These are phyloP conservation scores for Peromyscus attwateri DNA, from an alignment of 2,797 vertebrate species.

Conservation along the genomic window DNA sequence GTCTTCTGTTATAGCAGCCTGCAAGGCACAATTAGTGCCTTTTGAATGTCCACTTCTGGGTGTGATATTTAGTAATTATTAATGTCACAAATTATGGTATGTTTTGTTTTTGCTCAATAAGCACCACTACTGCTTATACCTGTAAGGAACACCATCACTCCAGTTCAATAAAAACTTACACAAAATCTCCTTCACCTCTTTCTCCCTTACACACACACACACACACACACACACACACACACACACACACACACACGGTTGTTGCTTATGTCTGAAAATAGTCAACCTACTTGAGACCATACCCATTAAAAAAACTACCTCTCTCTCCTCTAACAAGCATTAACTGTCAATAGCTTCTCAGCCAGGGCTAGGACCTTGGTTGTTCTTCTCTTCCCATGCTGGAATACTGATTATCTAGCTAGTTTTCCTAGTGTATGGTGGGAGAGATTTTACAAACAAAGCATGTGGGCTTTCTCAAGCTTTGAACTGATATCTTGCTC, in stretches of 20 bases:
- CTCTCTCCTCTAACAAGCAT: not conserved
- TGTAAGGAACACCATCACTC: constrained; percentile 38
- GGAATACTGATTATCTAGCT: not conserved
- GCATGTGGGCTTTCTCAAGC: not conserved
- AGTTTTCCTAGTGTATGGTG: not conserved
- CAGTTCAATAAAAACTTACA: not conserved
- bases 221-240: too few species aligned
- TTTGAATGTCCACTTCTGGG: constrained; percentile 76
- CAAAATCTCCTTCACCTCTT: not conserved
- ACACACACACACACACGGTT: too few species aligned
- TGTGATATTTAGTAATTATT: constrained; percentile 81
- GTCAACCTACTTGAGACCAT: not conserved
- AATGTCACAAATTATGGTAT: constrained; percentile 75
- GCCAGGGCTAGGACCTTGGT: not conserved
- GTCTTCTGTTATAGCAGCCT: constrained; percentile 79
- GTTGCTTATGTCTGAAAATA: not conserved
- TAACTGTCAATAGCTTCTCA: not conserved
- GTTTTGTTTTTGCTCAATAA: constrained; percentile 74
- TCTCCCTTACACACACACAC: not conserved
- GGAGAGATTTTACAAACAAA: not conserved
- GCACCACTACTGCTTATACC: constrained; percentile 74
- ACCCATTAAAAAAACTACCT: not conserved
- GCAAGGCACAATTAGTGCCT: constrained; percentile 73
- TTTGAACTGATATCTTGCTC: not conserved
- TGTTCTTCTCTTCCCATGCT: not conserved